These are phyloP conservation scores for Trissonchulus sp. DNA, from an alignment of 2,888 invertebrate genomes.

Conservation along the genomic window DNA sequence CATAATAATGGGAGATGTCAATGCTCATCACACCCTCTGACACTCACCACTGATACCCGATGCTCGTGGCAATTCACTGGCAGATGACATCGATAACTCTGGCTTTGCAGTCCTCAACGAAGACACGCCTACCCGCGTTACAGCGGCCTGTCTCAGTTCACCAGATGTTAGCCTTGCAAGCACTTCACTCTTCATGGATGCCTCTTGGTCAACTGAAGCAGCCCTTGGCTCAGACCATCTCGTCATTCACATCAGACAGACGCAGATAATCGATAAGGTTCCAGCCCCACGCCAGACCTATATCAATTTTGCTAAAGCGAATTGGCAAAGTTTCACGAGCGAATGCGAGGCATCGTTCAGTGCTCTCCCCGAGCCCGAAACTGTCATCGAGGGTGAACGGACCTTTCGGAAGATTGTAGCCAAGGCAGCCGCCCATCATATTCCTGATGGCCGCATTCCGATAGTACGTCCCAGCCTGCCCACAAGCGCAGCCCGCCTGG, in stretches of 20 bases:
- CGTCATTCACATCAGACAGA: background rate
- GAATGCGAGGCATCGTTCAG: background rate
- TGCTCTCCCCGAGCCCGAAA: background rate
- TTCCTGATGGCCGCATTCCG: slow-evolving; percentile 15
- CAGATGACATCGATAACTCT: slow-evolving; percentile 12
- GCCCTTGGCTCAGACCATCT: background rate
- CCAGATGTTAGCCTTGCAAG: slow-evolving; percentile 3
- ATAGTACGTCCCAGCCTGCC: background rate
- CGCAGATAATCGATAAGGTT: background rate
- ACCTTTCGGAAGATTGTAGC: background rate
- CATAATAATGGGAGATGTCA: slow-evolving; percentile 16
- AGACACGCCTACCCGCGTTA: background rate
- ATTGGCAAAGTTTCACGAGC: background rate
- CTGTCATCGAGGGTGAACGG: background rate
- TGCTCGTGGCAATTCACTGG: background rate
- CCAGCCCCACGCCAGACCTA: background rate
- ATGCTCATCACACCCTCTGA: slow-evolving; percentile 5
- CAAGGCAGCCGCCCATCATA: background rate
- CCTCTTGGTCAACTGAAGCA: background rate
- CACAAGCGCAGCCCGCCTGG: background rate
- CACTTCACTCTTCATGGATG: slow-evolving; percentile 4
- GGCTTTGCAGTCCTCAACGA: background rate
- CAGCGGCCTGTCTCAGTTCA: background rate
- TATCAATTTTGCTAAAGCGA: background rate
- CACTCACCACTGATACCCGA: background rate